These are phyloP conservation scores for Hemicentrotus pulcherrimus DNA, from an alignment of 35 echinoderm and acorn worm genomes.

Conservation along the genomic window DNA sequence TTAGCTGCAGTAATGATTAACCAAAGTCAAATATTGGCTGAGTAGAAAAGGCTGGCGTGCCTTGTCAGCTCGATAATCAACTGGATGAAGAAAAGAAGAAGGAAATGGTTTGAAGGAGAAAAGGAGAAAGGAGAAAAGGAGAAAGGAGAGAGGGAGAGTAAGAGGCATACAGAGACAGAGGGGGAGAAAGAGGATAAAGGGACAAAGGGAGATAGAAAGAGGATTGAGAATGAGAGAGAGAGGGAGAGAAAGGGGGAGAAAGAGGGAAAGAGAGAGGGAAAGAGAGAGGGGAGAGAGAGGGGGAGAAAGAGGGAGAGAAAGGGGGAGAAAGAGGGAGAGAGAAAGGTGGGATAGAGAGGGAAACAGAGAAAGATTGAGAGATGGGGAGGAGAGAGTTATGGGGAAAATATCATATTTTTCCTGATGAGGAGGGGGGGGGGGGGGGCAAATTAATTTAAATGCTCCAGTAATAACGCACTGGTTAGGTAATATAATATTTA, in stretches of 20 bases:
- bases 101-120: background rate
- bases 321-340: background rate
- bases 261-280: background rate
- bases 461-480: no score
- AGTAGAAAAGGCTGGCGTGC: constrained; percentile 3
- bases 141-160: background rate
- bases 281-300: background rate
- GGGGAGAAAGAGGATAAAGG: background rate
- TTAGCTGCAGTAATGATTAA: constrained; percentile 28
- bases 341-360: background rate
- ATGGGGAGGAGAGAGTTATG: background rate
- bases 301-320: background rate
- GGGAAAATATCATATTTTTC: background rate
- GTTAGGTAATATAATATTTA: no score
- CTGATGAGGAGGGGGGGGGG: background rate
- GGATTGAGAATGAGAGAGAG: background rate
- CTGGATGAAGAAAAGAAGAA: background rate
- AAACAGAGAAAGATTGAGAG: background rate
- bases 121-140: background rate
- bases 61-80: background rate
- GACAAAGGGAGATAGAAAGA: background rate
- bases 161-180: background rate
- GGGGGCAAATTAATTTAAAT: background rate
- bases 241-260: background rate
- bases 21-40: constrained; percentile 25